Evolutionary conservation across 1,140 invertebrate genomes (phyloP), one percentile per base, ranked within the genome.

Genomic region (Delia radicum): DNA sequence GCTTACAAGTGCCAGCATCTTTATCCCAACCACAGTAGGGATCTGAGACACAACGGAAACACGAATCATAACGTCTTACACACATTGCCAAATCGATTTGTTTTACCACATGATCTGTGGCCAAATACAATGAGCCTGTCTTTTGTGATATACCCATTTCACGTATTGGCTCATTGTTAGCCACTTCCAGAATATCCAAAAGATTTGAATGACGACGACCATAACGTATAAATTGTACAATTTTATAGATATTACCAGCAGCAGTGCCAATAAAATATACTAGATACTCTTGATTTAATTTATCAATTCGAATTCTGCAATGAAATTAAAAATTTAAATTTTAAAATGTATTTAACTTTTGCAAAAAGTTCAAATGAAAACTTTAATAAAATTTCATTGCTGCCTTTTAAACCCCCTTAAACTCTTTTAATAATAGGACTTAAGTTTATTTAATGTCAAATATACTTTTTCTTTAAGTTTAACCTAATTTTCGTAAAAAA

Each of bases 1-100:
- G 91, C 74, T 92, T 91, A 82, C 94, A 95, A 26, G 90, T 89
- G 21, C 90, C 91, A 0, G 90, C 89, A 79, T 94, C 93, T 80
- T 93, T 92, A 82, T 94, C 93, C 94, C 94, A 95, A 24, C 93
- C 94, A 79, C 94, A 95, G 81, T 94, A 94, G 0, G 94, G 94
- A 87, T 95, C 94, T 76, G 92, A 89, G 4, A 93, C 91, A 82
- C 94, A 95, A 62, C 92, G 89, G 27, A 94, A 88, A 80, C 94
- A 95, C 80, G 91, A 94, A 82, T 94, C 93, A 81, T 94, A 94
- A 67, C 88, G 87, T n/a, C 87, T 87, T 76, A 89, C 89, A 79
- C 94, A 95, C 84, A 93, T 93, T 62, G 91, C 90, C 48, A 94
- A 82, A 78, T 93, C 92, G 75, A 95, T 89, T 87, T 95, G 93